Evolutionary conservation across 1,140 invertebrate species (phyloP), one percentile per base, ranked within the genome.

Genomic region (Akabosia matsudoensis): DNA sequence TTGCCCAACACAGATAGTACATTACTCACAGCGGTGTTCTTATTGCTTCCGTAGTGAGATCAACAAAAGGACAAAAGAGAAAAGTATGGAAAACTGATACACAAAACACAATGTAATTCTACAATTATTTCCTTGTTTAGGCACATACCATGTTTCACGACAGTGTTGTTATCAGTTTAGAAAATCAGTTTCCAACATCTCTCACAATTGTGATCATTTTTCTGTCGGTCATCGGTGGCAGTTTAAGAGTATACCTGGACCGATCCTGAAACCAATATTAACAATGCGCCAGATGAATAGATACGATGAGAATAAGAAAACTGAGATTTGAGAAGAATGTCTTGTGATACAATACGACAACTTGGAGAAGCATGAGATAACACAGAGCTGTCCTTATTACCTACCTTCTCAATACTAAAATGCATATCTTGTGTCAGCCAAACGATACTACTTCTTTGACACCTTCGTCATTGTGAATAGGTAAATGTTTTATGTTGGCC

Each of bases 31-130:
- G 54, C 18, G 13, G 54, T 61, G 54, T 22, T 13, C 61, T 31
- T 67, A 67, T 4, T 67, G 22, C 26, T 4, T n/a, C 54, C 14
- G 26, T 67, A 67, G n/a, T n/a, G n/a, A n/a, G n/a, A n/a, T n/a
- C n/a, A n/a, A 67, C 61, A 67, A 67, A 30, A 30, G 61, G 31
- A 67, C 61, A 67, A 67, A 67, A 67, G 61, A n/a, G n/a, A 45
- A 45, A 45, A 10, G 37, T 45, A 45, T 67, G 61, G 61, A 67
- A 67, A 67, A 67, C 61, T 67, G 61, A 67, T 31, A 67, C 31
- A 67, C 54, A 61, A 61, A n/a, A n/a, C n/a, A 61, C 61, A 30
- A 30, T 67, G 61, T 67, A 67, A 67, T 67, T 7, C 7, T 30
- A 67, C 61, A 67, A 67, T 67, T 30, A 67, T 67, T 30, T 67